Evolutionary conservation across 2,113 vertebrate genomes (phyloP), one percentile per base, ranked within the genome.

Genomic region (Epinephelus moara): DNA sequence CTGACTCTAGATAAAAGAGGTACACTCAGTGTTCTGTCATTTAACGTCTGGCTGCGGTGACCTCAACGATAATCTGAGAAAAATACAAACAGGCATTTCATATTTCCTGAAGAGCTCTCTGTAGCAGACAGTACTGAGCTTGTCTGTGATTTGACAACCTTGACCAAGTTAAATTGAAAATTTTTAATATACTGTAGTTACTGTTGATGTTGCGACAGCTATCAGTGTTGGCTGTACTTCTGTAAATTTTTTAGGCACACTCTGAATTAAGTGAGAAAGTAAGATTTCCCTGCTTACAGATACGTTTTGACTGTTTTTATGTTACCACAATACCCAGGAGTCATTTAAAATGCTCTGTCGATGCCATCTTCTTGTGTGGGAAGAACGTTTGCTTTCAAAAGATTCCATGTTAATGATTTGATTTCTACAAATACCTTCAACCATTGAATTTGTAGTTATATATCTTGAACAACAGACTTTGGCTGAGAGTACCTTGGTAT

Each of bases 1-100:
- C 81, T 76, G 75, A 57, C 21, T 81, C 27, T 23, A 69, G 70
- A 80, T 59, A 62, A 70, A 7, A 27, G 6, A 68, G 11, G 42
- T 50, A n/a, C 18, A 8, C 61, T 53, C 62, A 14, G 42, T 18
- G 57, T 55, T 81, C 61, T 57, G 76, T 12, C 5, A 37, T 79
- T 13, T 33, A 23, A 23, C 18, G 49, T 40, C 64, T 47, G 10
- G 17, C 80, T 25, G 50, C 73, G 0, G 4, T 40, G 67, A 50
- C 63, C 49, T 85, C 25, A 21, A 14, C 45, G 6, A 3, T 6
- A 30, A 62, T 62, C 42, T 21, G 23, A 60, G 55, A 9, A 5
- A 30, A 37, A 37, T 37, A 37, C 33, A 37, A n/a, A 74, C 17
- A 27, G 21, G 19, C 27, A 27, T 42, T 59, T 1, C 4, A 15